A percentile compares a stretch with the other conserved stretches of the same genome.
These are phyloP conservation scores for Uloborus diversus DNA, from an alignment of 1,140 invertebrate genomes.

Conservation along the genomic window DNA sequence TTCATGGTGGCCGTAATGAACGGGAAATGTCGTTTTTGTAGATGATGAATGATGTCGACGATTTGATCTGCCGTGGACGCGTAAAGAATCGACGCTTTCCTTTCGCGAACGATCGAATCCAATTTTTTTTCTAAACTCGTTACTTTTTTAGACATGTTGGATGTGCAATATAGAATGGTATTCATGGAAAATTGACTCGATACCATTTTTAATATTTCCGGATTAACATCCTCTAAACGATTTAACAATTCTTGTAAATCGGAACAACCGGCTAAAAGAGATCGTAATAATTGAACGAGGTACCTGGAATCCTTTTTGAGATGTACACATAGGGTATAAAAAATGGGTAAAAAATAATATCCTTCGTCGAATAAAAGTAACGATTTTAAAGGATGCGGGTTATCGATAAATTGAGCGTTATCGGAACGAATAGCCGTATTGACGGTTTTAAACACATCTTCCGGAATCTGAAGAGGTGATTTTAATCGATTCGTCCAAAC, in stretches of 20 bases:
- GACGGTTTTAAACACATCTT: background rate
- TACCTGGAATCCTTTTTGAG: background rate
- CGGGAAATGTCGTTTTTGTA: constrained; percentile 20
- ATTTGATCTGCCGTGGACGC: background rate
- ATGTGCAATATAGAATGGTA: constrained; percentile 4
- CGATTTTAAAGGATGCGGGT: constrained; percentile 9
- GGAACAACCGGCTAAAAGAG: background rate
- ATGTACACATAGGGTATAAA: constrained; percentile 2
- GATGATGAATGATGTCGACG: background rate
- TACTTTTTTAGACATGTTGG: background rate
- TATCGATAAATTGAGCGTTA: too few relatives aligned
- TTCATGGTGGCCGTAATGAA: background rate
- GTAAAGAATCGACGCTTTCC: background rate
- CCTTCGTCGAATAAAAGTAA: constrained; percentile 14
- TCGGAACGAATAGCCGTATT: background rate
- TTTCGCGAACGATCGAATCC: background rate
- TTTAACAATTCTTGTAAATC: background rate
- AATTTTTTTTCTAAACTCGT: background rate
- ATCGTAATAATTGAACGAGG: background rate
- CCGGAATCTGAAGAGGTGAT: too few relatives aligned
- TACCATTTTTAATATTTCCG: background rate
- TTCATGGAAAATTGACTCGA: background rate
- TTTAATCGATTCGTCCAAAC: too few relatives aligned
- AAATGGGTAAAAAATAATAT: constrained; percentile 35
- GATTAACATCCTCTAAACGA: background rate